Conservation (phyloP, 2,888 invertebrate species). For the Himalopsyche anomala region DNA sequence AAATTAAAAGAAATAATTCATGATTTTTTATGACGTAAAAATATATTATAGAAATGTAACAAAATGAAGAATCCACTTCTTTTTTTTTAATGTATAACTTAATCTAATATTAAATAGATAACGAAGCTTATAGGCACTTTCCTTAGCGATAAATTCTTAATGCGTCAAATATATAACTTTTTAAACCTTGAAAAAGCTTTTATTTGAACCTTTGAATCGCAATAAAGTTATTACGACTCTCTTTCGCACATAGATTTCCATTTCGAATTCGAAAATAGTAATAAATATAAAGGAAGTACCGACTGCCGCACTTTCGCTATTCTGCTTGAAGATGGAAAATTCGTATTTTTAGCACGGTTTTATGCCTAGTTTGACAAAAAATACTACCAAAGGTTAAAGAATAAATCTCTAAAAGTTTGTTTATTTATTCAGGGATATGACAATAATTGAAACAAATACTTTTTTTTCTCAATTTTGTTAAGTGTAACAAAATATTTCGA, state of each 20-base stretch:
- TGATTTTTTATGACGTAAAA: too few relatives aligned
- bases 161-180: not conserved
- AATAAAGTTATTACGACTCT: slow-evolving; percentile 7
- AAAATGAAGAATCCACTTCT: too few relatives aligned
- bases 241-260: not conserved
- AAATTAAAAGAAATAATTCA: too few relatives aligned
- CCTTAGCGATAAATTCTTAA: not conserved
- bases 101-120: not conserved
- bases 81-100: too few relatives aligned
- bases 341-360: not conserved
- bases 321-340: not conserved
- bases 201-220: slow-evolving; percentile 30
- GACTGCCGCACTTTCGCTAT: not conserved
- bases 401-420: slow-evolving; percentile 3
- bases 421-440: not conserved
- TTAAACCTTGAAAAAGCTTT: slow-evolving; percentile 1
- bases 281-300: not conserved
- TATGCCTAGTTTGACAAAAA: slow-evolving; percentile 26
- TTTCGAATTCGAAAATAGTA: slow-evolving; percentile 14
- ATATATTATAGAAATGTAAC: too few relatives aligned
- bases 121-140: not conserved
- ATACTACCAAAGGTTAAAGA: slow-evolving; percentile 1
- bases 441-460: too few relatives aligned
- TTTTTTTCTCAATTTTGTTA: too few relatives aligned
- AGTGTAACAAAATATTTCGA: too few relatives aligned